Conservation (phyloP, 30 jellyfish, hydroid and myxozoan species). For the Catostylus mosaicus region DNA sequence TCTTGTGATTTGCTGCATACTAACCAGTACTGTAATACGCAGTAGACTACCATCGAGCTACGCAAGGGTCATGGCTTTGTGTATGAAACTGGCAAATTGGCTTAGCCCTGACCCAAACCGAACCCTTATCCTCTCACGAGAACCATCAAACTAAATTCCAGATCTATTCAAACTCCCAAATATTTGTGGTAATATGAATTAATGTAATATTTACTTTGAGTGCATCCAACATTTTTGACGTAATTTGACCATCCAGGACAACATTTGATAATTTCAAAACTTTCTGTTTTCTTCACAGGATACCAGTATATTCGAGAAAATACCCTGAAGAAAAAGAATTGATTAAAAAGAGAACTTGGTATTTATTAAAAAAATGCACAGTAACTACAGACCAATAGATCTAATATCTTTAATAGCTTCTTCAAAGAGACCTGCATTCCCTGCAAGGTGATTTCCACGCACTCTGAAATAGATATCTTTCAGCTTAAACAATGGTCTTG, state of each 20-base stretch:
- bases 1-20: no score
- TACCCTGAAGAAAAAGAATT: slow-evolving; percentile 36
- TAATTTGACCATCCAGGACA: slow-evolving; percentile 86
- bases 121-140: no score
- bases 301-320: slow-evolving; percentile 66
- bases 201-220: slow-evolving; percentile 60
- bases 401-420: no score
- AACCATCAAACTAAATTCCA: no score
- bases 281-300: slow-evolving; percentile 53
- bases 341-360: background rate
- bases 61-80: no score
- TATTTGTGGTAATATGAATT: no score
- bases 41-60: no score
- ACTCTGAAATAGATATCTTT: background rate
- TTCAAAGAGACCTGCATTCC: no score
- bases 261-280: slow-evolving; percentile 43
- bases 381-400: background rate
- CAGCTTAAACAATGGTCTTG: background rate
- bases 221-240: slow-evolving; percentile 61
- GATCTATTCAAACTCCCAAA: no score
- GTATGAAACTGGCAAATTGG: no score
- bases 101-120: no score
- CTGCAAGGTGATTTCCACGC: background rate
- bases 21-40: no score
- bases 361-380: background rate